phyloP scores from a whole-genome alignment of 2,113 vertebrate species.

The Platysternon megacephalum region DNA sequence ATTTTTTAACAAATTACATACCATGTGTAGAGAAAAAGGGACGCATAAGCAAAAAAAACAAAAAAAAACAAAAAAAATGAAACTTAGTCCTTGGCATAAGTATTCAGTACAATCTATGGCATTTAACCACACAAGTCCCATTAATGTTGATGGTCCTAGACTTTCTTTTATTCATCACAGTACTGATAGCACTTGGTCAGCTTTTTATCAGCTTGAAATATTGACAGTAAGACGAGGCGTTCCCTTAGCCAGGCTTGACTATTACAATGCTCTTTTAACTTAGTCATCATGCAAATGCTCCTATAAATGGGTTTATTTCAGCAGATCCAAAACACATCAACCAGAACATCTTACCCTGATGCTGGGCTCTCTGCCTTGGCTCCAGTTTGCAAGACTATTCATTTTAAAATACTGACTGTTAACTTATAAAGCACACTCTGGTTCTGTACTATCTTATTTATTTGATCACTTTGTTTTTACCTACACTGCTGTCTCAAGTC shows the following conservation, averaged over 20 bases:
- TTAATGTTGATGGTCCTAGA: conserved; percentile 70
- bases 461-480: conserved; percentile 45
- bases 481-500: neutral
- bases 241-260: conserved; percentile 51
- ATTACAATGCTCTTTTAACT: conserved; percentile 65
- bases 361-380: conserved; percentile 17
- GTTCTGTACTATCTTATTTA: conserved; percentile 35
- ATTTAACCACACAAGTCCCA: conserved; percentile 61
- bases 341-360: conserved; percentile 1
- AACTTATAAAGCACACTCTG: conserved; percentile 11
- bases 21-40: neutral
- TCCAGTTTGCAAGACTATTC: conserved; percentile 49
- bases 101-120: conserved; percentile 20
- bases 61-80: neutral
- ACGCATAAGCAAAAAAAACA: neutral
- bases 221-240: conserved; percentile 56
- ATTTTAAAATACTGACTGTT: conserved; percentile 59
- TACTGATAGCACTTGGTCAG: conserved; percentile 67
- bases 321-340: conserved; percentile 56
- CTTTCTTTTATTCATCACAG: conserved; percentile 71
- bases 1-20: conserved; percentile 1
- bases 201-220: conserved; percentile 75
- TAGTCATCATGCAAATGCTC: conserved; percentile 60
- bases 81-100: neutral
- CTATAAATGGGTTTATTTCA: conserved; percentile 68